phyloP scores from a whole-genome alignment of 2,797 vertebrate genomes.

The Thamnophis elegans region DNA sequence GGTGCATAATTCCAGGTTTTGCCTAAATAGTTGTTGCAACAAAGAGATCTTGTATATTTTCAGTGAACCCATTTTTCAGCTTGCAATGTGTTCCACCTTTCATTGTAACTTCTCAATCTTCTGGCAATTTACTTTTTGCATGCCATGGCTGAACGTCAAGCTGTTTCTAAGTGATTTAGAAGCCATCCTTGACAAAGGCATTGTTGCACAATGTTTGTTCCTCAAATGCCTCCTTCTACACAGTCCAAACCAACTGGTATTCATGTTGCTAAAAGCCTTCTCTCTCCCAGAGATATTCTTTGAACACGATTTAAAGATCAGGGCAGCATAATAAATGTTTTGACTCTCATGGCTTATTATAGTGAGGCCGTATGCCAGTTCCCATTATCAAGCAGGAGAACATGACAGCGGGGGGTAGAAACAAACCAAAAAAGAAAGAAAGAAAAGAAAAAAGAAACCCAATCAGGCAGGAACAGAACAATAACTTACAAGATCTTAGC shows the following conservation, averaged over 20 bases:
- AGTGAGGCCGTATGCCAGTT: constrained; percentile 24
- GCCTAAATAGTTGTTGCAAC: constrained; percentile 26
- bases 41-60: constrained; percentile 40
- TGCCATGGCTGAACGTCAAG: neutral
- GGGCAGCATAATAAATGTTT: constrained; percentile 19
- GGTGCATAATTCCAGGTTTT: neutral
- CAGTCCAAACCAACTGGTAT: constrained; percentile 13
- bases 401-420: neutral
- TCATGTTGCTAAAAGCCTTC: constrained; percentile 18
- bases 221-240: neutral
- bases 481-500: constrained; percentile 32
- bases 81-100: constrained; percentile 21
- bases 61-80: constrained; percentile 34
- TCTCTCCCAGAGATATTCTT: constrained; percentile 26
- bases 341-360: constrained; percentile 32
- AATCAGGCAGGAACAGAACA: constrained; percentile 29
- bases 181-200: neutral
- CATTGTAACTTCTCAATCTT: neutral
- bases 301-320: constrained; percentile 20
- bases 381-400: constrained; percentile 14
- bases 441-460: neutral
- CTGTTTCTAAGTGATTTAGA: neutral
- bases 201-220: neutral
- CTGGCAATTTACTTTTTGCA: constrained; percentile 18
- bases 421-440: neutral